Base-by-base conservation (phyloP, 2,888 invertebrate species). In the Lycaena phlaeas region DNA sequence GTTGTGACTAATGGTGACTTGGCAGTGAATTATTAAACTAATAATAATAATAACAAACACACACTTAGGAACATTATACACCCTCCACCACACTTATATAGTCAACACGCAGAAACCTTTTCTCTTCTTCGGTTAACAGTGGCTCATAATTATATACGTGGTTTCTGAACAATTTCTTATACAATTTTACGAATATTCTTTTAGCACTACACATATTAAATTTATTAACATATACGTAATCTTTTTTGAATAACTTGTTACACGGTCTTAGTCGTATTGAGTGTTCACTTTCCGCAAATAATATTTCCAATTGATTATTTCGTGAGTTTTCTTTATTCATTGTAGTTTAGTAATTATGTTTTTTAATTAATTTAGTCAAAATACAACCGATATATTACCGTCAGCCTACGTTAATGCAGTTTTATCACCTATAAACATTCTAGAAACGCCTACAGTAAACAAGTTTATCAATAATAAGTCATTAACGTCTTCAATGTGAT, bases 81-180 rank as follows among this genome's bases (percentile, higher is more conserved):
- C 65, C 73, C 69, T 77, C 79, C 71, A 81, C 78, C 70, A 68
- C 51, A 52, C 52, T 57, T 44, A 49, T 50, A 42, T 48, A 54
- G 52, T 72, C 68, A 49, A 59, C 10, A 47, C 39, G 49, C 42
- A 60, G 56, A 49, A 85, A 90, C 89, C 90, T 90, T 74, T 87
- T 87, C 60, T 92, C 92, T 56, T 92, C 91, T 17, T 92, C 92
- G 2, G 89, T 86, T 28, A 89, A 69, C 64, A 92, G 87, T 54
- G 86, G 82, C 50, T 85, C 81, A 62, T 92, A 92, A 26, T 89
- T 89, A 56, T 75, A 78, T 44, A 68, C 67, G 50, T 84, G 87
- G 4, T 85, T 64, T 39, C 62, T 72, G 41, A 84, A 75, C 14
- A 79, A 42, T 29, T 58, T 59, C 39, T 53, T 66, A 51, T 56